These are phyloP conservation scores for Galaxea fascicularis DNA, from an alignment of 92 coral and sea anemone species.

Conservation along the genomic window DNA sequence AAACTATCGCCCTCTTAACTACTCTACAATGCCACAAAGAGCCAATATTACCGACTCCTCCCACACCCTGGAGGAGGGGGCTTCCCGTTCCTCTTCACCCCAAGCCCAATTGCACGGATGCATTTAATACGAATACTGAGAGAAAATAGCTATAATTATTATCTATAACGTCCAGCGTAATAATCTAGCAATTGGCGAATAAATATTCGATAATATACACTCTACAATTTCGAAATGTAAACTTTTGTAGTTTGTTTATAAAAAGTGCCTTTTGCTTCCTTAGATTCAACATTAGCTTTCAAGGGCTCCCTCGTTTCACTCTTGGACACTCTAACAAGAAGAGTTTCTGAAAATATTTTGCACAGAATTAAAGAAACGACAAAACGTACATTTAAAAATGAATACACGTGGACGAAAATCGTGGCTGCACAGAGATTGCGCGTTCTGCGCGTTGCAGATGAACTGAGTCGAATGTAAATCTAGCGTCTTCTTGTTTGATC, in stretches of 20 bases:
- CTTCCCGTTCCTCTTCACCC: background rate
- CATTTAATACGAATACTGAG: background rate
- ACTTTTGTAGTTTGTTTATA: background rate
- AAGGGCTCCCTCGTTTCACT: background rate
- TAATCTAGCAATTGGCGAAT: background rate
- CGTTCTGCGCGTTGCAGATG: background rate
- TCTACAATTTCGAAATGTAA: background rate
- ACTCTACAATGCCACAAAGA: background rate
- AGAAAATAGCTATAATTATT: background rate
- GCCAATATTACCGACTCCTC: background rate
- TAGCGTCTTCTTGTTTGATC: background rate
- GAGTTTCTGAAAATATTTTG: background rate
- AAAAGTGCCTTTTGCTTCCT: background rate
- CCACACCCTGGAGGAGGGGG: background rate
- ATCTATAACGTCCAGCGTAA: background rate
- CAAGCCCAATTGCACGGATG: background rate
- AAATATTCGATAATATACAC: background rate
- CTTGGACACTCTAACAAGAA: background rate
- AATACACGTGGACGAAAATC: no score
- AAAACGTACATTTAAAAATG: background rate
- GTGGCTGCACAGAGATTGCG: no score
- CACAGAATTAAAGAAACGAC: background rate
- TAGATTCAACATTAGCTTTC: background rate
- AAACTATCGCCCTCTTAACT: background rate
- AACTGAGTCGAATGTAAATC: background rate